Evolutionary conservation across 1,140 invertebrate genomes (phyloP), one percentile per base, ranked within the genome.

Genomic region (Papilio machaon): DNA sequence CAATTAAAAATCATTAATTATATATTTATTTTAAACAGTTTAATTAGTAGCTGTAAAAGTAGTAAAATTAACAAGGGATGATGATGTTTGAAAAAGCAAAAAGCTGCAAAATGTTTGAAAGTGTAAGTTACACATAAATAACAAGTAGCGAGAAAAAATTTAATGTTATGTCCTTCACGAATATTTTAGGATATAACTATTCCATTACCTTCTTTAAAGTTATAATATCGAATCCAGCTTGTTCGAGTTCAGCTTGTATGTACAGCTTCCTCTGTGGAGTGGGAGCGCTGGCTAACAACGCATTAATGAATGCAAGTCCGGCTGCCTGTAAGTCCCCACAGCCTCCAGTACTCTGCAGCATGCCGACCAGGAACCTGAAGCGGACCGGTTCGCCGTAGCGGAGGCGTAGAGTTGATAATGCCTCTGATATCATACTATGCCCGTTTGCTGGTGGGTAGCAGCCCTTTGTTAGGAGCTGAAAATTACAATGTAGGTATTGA

Each of bases 311-410:
- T 73, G 96, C 96, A 47, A 99, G 95, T 9, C 98, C 98, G 7
- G 97, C 96, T n/a, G 97, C 96, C 88, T 98, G 95, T 2, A 98
- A 95, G 64, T 97, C 97, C 0, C 96, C 96, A 5, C 95, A 95
- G 0, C 95, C 95, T 0, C 97, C 97, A 0, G 96, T 95, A 84
- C 97, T 97, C 83, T 97, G 96, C 38, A 99, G 95, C 94, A 99
- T 98, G 3, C 98, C 98, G 10, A 98, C 97, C 0, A 99, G 95
- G 88, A 99, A 97, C 79, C 98, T 96, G 93, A 99, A 99, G 85
- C 98, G 95, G 5, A 98, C 98, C 0, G 98, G 98, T 90, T 99
- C 98, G 30, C 98, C 98, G 89, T 98, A 98, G 49, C 98, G 95
- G 0, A 99, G 94, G 17, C 98, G 96, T 60, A 99, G 95, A 0